Conservation (phyloP, 2,797 vertebrate species). For the Avahi laniger region DNA sequence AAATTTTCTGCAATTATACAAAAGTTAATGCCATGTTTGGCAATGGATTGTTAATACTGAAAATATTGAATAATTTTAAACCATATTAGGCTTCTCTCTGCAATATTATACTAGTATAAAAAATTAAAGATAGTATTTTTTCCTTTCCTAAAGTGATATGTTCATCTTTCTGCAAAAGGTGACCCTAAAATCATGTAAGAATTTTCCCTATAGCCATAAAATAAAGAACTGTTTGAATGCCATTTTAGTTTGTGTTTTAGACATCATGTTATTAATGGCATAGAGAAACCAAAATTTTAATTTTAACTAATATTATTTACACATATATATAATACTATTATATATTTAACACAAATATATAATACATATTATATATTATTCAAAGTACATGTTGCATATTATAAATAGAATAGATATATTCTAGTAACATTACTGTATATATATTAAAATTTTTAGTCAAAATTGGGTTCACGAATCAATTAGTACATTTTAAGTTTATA, state of each 20-base stretch:
- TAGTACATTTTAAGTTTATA: constrained; percentile 66
- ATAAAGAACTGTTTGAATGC: not conserved
- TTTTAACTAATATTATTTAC: not conserved
- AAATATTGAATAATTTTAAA: not conserved
- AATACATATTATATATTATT: not conserved
- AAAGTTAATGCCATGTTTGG: not conserved
- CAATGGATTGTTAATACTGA: not conserved
- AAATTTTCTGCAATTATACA: not conserved
- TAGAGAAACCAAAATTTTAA: not conserved
- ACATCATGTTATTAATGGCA: not conserved
- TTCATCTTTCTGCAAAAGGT: not conserved
- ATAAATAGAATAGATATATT: not conserved
- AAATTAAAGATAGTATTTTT: not conserved
- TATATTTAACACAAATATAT: not conserved
- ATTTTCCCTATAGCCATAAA: not conserved
- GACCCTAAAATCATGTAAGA: not conserved
- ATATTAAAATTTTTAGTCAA: constrained; percentile 5
- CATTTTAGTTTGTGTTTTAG: not conserved
- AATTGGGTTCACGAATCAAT: constrained; percentile 58
- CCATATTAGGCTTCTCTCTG: not conserved
- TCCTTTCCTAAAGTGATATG: not conserved
- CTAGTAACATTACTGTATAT: not conserved
- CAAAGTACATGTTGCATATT: not conserved
- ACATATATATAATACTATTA: not conserved
- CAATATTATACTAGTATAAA: not conserved